Base-by-base conservation (phyloP, 2,888 invertebrate species). In the Oligia strigilis region DNA sequence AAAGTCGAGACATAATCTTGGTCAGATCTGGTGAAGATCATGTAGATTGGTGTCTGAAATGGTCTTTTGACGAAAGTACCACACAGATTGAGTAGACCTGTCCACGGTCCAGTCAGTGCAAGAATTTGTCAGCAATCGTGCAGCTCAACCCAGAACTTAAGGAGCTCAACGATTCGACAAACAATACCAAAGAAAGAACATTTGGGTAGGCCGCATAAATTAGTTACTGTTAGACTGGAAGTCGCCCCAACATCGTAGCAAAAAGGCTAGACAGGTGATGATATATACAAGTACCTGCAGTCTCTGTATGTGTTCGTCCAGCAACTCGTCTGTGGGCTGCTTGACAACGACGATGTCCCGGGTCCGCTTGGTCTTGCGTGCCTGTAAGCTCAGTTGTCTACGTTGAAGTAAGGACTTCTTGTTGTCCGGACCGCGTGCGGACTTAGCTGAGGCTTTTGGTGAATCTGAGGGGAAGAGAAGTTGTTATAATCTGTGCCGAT, bases 301-400 rank as follows among this genome's bases (percentile, higher is more conserved):
- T 82, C 98, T 97, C 70, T 98, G 94, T 75, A 98, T 97, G 90
- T 99, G 98, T 14, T 98, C 98, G 94, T 99, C 99, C 77, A 98
- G 93, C 36, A 91, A 91, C 0, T 94, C 91, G 4, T 95, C 95
- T 0, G 94, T 92, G 0, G 98, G 98, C 0, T 98, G 98, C 92
- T 98, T 98, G 0, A 99, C 98, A 6, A 98, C 98, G 0, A 99
- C 98, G 67, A 99, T 99, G 88, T 98, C 98, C 83, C 98, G 98
- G 1, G 98, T 97, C 0, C 97, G 94, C 95, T 97, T 90, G 93
- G 93, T 91, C 94, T 95, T 93, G 92, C 95, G 89, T 0, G 93
- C 93, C 77, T 95, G 96, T 0, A 96, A 76, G 40, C 95, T 95
- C 5, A 95, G 82, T 85, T 95, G 95, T 0, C 96, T 88, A 0